Evolutionary conservation across 2,888 invertebrate species (phyloP), one percentile per base, ranked within the genome.

Genomic region (Philereme transversata): DNA sequence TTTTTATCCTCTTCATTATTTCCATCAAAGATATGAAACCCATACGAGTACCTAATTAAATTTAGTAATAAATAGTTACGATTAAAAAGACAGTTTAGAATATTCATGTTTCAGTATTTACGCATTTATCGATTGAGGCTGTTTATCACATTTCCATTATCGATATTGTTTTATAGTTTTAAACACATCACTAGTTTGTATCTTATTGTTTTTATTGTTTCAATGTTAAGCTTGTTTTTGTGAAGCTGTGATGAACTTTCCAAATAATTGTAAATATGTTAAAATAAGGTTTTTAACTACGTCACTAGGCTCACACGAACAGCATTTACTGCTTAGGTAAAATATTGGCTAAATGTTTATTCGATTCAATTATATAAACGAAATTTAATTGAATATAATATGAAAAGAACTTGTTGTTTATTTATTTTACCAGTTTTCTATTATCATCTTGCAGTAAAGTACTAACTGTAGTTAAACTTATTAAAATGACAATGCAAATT

Each of bases 221-320:
- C 77, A 79, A 83, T 86, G 87, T 90, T 91, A 87, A 84, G 88
- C 89, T 91, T 91, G 87, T 91, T 91, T 79, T 90, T 85, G 90
- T 91, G 90, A 89, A 85, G 91, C 92, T 92, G 92, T 92, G 92
- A 92, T 92, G 89, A 90, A 82, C 84, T 87, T 86, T 82, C 92
- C 92, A 92, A 92, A 92, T 90, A 70, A 91, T 84, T 91, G 90
- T 92, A 91, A 84, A 90, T 90, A 90, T 84, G 86, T 89, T 90
- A 62, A 60, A 76, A 76, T 89, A 90, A 87, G 88, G 82, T 85
- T 83, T 83, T 81, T 80, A 71, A 62, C 80, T 84, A 83, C 81
- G 87, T 90, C 88, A 88, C 85, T 89, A 83, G 79, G 88, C 88
- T 92, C 88, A 88, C 89, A 87, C 79, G 83, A 84, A 88, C 86